Evolutionary conservation across 1,140 invertebrate genomes (phyloP).

Genomic region (Dysdera silvatica): DNA sequence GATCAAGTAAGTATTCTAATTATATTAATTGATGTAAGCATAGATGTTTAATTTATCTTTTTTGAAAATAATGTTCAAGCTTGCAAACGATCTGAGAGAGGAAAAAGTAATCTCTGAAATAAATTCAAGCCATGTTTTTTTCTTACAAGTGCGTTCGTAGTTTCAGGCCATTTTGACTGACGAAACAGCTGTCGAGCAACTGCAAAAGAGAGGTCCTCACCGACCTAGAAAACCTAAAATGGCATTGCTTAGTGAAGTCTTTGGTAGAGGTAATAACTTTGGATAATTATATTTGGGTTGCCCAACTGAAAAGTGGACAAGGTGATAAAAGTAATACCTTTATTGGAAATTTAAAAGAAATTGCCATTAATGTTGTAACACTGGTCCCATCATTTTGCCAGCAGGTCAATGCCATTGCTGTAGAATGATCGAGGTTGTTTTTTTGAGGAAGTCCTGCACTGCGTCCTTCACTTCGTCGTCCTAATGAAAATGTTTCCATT

Average conservation of each 20-base stretch:
- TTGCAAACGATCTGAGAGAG: too few species aligned
- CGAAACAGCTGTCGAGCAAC: slow-evolving; percentile 71
- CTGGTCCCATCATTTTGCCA: background rate
- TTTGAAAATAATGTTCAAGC: too few species aligned
- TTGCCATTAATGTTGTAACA: background rate
- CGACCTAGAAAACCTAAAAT: slow-evolving; percentile 59
- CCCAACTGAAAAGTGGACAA: too few species aligned
- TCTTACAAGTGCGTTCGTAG: slow-evolving; percentile 30
- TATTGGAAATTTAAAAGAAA: background rate
- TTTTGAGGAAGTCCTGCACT: too few species aligned
- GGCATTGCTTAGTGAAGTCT: slow-evolving; percentile 66
- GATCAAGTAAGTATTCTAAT: slow-evolving; percentile 63
- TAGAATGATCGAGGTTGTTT: too few species aligned
- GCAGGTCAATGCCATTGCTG: too few species aligned
- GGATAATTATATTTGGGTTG: background rate
- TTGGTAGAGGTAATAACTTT: slow-evolving; percentile 62
- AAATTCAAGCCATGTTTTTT: slow-evolving; percentile 10
- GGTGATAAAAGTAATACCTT: too few species aligned
- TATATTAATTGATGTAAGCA: background rate
- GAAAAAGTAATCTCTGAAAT: too few species aligned
- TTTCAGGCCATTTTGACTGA: slow-evolving; percentile 64
- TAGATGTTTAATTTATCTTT: background rate
- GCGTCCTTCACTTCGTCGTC: too few species aligned
- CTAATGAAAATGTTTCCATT: too few species aligned
- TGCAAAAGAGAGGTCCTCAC: slow-evolving; percentile 59